Evolutionary conservation across 1,140 invertebrate species (phyloP), one percentile per base, ranked within the genome.

Genomic region (Pentalonia nigronervosa): DNA sequence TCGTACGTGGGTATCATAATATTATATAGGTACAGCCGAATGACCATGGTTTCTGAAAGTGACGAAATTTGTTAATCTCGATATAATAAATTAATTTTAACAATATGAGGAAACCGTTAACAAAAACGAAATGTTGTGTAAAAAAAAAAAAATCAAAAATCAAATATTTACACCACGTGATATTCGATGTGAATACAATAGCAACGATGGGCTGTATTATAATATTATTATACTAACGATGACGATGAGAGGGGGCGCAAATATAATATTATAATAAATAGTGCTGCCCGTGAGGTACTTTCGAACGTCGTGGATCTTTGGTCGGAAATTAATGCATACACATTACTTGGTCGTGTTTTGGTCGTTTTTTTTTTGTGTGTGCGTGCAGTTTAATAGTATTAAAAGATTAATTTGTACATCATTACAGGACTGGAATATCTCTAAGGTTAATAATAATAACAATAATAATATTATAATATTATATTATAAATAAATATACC

Each of bases 291-390:
- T 17, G 14, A 67, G 36, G 20, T 84, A 84, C 83, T 41, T 86
- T 47, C 76, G 25, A 45, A 86, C 47, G 86, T 87, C 17, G 45
- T 47, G 25, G 86, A 86, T 47, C 23, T 41, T 87, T 87, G 86
- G 30, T 87, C 45, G 2, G 41, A 84, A 84, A 17, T 56, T 53
- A 53, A 56, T 89, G n/a, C 30, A 89, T 53, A 48, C 86, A 87
- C 47, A 47, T 87, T 87, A n/a, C 34, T 89, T 89, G 87, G 87
- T 89, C 87, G 34, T 89, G 21, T 89, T 89, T 89, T 89, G 87
- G 87, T 89, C 87, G 48, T 53, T 89, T 56, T 41, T 89, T 88
- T 76, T 89, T 67, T 67, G 60, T 67, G 60, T 30, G 60, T 76
- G 60, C 14, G 86, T 88, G 86, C 86, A 30, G 47, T 88, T n/a